Percentiles rank a stretch among this genome's conserved stretches.
phyloP scores from a whole-genome alignment of 2,113 vertebrate species.

The Microtus pennsylvanicus region DNA sequence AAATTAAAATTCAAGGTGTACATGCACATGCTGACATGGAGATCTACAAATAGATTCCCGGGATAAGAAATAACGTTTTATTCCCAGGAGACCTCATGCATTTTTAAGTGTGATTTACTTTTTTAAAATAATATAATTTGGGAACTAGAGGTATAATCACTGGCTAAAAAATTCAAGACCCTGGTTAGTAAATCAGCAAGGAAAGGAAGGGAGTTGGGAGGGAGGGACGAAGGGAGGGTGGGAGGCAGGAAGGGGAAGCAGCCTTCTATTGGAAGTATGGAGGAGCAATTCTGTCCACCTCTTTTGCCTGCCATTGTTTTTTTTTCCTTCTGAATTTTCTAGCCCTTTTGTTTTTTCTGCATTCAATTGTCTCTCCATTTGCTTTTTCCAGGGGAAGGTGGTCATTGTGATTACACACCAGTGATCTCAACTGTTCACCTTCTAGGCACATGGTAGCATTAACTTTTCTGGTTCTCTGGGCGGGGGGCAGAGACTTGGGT shows the following conservation, averaged over 20 bases:
- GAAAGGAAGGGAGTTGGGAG: neutral
- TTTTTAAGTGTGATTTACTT: neutral
- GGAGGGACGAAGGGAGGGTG: neutral
- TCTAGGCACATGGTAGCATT: neutral
- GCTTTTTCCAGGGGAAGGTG: neutral
- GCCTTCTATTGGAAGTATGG: neutral
- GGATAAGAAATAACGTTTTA: neutral
- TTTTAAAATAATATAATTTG: neutral
- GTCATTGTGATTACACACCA: neutral
- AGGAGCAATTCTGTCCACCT: neutral
- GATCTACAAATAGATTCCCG: neutral
- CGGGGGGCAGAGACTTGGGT: too few species aligned
- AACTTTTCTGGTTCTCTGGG: too few species aligned
- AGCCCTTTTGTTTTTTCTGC: neutral
- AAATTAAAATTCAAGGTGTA: conserved; percentile 27
- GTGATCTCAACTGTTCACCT: neutral
- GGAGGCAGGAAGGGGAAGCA: neutral
- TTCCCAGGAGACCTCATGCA: neutral
- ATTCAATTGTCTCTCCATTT: neutral
- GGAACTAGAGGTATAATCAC: too few species aligned
- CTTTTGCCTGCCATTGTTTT: neutral
- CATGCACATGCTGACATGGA: neutral
- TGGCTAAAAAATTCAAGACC: too few species aligned
- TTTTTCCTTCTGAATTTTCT: neutral
- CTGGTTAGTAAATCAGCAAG: neutral